Evolutionary conservation across 1,140 invertebrate genomes (phyloP).

Genomic region (Phymastichus coffea): DNA sequence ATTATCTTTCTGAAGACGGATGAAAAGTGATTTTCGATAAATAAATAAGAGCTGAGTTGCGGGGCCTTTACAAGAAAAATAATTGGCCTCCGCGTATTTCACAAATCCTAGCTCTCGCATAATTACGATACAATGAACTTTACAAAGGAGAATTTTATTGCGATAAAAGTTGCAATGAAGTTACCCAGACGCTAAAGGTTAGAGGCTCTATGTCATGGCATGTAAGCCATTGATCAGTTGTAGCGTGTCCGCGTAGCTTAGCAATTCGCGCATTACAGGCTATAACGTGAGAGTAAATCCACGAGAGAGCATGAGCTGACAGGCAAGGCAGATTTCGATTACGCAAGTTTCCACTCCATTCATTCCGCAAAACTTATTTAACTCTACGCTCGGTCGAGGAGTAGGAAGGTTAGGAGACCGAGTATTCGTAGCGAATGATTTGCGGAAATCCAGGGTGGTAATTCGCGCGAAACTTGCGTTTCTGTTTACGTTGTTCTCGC

Average conservation of each 20-base stretch:
- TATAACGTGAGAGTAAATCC: too few relatives aligned
- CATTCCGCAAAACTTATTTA: constrained; percentile 23
- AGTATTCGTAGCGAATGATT: constrained; percentile 13
- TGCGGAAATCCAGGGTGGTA: constrained; percentile 6
- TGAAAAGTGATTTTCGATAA: too few relatives aligned
- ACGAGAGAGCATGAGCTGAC: too few relatives aligned
- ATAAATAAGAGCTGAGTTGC: too few relatives aligned
- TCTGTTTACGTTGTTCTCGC: constrained; percentile 10
- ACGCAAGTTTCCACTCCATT: constrained; percentile 23
- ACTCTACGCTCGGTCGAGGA: constrained; percentile 6
- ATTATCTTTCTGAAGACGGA: too few relatives aligned
- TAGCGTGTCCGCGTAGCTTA: not conserved
- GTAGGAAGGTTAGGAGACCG: not conserved
- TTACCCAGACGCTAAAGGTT: too few relatives aligned
- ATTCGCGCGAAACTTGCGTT: constrained; percentile 16
- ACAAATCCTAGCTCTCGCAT: too few relatives aligned
- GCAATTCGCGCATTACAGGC: not conserved
- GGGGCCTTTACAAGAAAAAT: too few relatives aligned
- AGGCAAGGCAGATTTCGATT: constrained; percentile 23
- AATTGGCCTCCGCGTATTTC: too few relatives aligned
- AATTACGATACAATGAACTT: too few relatives aligned
- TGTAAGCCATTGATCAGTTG: constrained; percentile 22
- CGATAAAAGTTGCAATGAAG: too few relatives aligned
- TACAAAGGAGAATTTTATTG: too few relatives aligned
- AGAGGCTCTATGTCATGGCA: constrained; percentile 13